Evolutionary conservation across 2,797 vertebrate genomes (phyloP).

Genomic region (Galagoides demidoff): DNA sequence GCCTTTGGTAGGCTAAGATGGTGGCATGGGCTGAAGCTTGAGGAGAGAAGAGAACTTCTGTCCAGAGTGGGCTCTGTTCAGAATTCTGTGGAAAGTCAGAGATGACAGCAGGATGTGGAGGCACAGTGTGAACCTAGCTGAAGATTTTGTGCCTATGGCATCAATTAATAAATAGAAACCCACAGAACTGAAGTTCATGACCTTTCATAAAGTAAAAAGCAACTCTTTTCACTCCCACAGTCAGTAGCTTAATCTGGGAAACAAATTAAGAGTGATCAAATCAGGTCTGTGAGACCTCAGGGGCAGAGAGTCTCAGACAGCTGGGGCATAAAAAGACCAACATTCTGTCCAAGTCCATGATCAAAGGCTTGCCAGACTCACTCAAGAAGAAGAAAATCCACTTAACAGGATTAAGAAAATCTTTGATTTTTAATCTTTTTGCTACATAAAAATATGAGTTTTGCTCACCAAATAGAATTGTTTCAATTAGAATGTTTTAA

Average conservation of each 20-base stretch:
- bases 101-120: neutral
- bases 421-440: slow-evolving; percentile 69
- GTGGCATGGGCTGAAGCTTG: neutral
- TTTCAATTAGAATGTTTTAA: slow-evolving; percentile 37
- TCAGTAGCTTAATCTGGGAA: slow-evolving; percentile 62
- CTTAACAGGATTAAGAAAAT: slow-evolving; percentile 62
- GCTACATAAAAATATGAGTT: slow-evolving; percentile 52
- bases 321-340: slow-evolving; percentile 51
- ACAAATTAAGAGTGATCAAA: slow-evolving; percentile 76
- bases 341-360: slow-evolving; percentile 51
- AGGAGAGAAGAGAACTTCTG: neutral
- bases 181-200: slow-evolving; percentile 60
- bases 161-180: slow-evolving; percentile 72
- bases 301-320: slow-evolving; percentile 56
- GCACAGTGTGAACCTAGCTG: neutral
- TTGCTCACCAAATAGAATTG: slow-evolving; percentile 45
- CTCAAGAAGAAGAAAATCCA: slow-evolving; percentile 68
- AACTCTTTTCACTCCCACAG: slow-evolving; percentile 1
- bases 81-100: neutral
- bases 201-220: slow-evolving; percentile 47
- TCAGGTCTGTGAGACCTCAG: slow-evolving; percentile 61
- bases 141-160: neutral
- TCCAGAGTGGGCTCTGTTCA: neutral
- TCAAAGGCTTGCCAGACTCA: slow-evolving; percentile 67
- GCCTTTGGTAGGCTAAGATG: neutral